Base-by-base conservation (phyloP, 2,888 invertebrate genomes). In the Agriopis marginaria region DNA sequence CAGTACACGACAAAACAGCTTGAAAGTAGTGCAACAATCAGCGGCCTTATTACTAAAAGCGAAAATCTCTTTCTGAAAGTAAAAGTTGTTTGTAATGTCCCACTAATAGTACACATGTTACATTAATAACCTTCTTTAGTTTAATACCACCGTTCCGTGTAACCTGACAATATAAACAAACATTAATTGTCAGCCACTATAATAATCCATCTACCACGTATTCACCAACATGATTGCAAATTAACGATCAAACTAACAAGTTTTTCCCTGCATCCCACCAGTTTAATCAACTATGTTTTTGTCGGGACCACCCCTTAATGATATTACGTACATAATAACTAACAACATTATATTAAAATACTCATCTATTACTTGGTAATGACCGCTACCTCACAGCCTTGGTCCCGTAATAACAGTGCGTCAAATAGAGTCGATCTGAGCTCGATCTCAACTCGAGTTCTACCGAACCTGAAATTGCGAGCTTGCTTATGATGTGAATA, bases 331-430 rank as follows among this genome's bases (percentile, higher is more conserved):
- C 54, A 10, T 61, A 61, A 65, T 65, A 61, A 79, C 63, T 71
- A 68, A 75, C 78, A 77, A 77, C 76, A 77, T 79, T 79, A 75
- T 73, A 78, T 75, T 75, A 78, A 68, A 77, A 77, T 73, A 73
- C 66, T 74, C 72, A 75, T 79, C 78, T 75, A 77, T 79, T 80
- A 72, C 72, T 68, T 71, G 65, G 63, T 75, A 76, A 73, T 74
- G 75, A 75, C 75, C 63, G 71, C 69, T 69, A 73, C 70, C 62
- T 74, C 70, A 66, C 53, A 40, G 49, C n/a, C 14, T 50, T 62
- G 44, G 59, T 59, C 68, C 64, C 63, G 70, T 70, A 70, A 60
- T 64, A 55, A 64, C 42, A 63, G 55, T 45, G 53, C 23, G 12
- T 11, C 32, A 55, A 14, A 39, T 23, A 12, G 8, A 4, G 7